Evolutionary conservation across 2,888 invertebrate species (phyloP), one percentile per base, ranked within the genome.

Genomic region (Omphaloscelis lunosa): DNA sequence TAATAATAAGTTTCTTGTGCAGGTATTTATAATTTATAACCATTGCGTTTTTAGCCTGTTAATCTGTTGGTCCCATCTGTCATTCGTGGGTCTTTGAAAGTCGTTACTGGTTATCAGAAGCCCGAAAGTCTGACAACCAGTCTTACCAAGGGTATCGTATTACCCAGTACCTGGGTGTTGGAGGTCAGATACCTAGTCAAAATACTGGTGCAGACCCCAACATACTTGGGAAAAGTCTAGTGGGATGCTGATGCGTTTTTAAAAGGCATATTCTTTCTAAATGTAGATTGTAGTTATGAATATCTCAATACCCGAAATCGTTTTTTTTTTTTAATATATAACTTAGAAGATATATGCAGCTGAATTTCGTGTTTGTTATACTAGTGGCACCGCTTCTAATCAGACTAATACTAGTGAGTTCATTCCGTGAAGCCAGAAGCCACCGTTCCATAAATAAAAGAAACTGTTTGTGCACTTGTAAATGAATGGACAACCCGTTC

Each of bases 401-500:
- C 68, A 59, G 66, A 67, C 66, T 29, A 56, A 61, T 66, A 23
- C 27, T 15, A 29, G 41, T 11, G 51, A 53, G 34, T 79, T 66
- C 15, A 69, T 59, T 68, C 65, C 9, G 15, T 48, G 12, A 29
- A 59, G 45, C 70, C 15, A 72, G 59, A 41, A 65, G 6, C 27
- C 53, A 48, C 59, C 29, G 17, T 51, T 67, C 41, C 23, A 27
- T 59, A 72, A 77, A 72, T 77, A 82, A 81, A 77, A 41, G 23
- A 82, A 61, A 20, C 41, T 56, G 67, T 75, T 70, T 80, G 81
- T 82, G 58, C 41, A 27, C 34, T 72, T 56, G 59, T 68, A 80
- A 80, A 80, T 80, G 61, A 81, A 81, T 81, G 70, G 66, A 75
- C 68, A 82, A 72, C 48, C 39, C 34, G 63, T 82, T 65, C 69